Base-by-base conservation (phyloP, 2,113 vertebrate genomes). In the Corydoras sp. region DNA sequence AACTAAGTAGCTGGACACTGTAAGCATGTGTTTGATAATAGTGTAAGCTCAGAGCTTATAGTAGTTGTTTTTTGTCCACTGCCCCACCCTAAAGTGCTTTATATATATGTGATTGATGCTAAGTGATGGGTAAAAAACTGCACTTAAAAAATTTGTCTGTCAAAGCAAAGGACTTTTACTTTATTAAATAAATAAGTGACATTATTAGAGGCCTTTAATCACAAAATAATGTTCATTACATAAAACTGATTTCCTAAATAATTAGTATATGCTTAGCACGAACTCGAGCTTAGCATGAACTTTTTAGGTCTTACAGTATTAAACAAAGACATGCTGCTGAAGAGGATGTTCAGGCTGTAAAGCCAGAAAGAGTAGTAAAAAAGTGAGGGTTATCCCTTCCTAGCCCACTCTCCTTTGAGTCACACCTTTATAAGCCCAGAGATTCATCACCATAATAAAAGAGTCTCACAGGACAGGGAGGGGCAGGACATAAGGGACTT, bases 21-120 rank as follows among this genome's bases (percentile, higher is more conserved):
- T 13, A 9, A 29, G 10, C n/a, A 32, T 56, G 15, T 49, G 43
- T 35, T 65, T 65, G 2, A 65, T 31, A 24, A 59, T 32, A 54
- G 18, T 65, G 12, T 70, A 31, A 12, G 55, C 24, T 59, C 3
- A 53, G 54, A 32, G 13, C 60, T 72, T 12, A 58, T n/a, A 51
- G 65, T 71, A 13, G 50, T 13, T 59, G 32, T 54, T 32, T 43
- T 32, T 43, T 55, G 69, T 29, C 69, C 67, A 61, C 58, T 72
- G 78, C 75, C 78, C 76, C 78, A 77, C 78, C 78, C 75, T 80
- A 15, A 59, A 55, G 55, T 43, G 56, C 59, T 67, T 77, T 68
- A 61, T 55, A 43, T 59, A 71, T 75, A 35, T 35, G 10, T 49
- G 49, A 60, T 48, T 64, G 55, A 72, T 71, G 51, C 60, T 64